Evolutionary conservation across 2,113 vertebrate genomes (phyloP).

Genomic region (Takifugu bimaculatus): DNA sequence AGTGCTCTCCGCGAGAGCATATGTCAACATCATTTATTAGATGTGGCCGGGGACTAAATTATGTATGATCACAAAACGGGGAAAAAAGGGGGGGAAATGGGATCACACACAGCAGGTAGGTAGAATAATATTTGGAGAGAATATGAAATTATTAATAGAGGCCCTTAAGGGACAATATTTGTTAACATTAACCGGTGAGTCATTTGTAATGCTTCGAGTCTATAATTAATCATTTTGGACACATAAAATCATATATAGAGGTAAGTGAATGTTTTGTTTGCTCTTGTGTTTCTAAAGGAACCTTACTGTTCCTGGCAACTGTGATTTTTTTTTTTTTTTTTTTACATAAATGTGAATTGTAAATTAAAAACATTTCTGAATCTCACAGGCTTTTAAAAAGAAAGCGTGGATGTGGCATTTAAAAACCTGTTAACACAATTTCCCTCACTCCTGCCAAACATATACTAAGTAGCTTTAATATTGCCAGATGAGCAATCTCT

Average conservation of each 20-base stretch:
- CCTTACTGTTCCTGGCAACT: constrained; percentile 22
- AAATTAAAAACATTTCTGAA: constrained; percentile 9
- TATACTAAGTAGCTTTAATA: constrained; percentile 80
- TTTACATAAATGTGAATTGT: constrained; percentile 7
- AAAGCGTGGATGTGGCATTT: constrained; percentile 28
- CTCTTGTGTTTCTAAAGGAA: constrained; percentile 20
- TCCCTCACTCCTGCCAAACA: constrained; percentile 59
- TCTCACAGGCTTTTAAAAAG: constrained; percentile 7
- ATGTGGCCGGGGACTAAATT: constrained; percentile 82
- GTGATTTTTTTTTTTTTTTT: constrained; percentile 15
- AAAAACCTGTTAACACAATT: constrained; percentile 52
- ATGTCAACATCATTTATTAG: constrained; percentile 85
- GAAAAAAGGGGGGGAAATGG: constrained; percentile 34
- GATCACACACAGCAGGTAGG: constrained; percentile 75
- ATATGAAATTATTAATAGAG: constrained; percentile 79
- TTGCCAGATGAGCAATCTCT: constrained; percentile 77
- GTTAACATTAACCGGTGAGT: constrained; percentile 76
- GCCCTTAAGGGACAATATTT: constrained; percentile 78
- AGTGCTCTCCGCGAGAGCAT: constrained; percentile 78
- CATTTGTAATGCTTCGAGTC: constrained; percentile 68
- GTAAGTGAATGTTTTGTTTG: constrained; percentile 65
- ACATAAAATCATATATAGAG: constrained; percentile 63
- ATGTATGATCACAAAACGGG: constrained; percentile 79
- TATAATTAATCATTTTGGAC: constrained; percentile 77
- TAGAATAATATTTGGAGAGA: constrained; percentile 79